Conservation (phyloP, 1,140 invertebrate species). For the Drosophila melanica region DNA sequence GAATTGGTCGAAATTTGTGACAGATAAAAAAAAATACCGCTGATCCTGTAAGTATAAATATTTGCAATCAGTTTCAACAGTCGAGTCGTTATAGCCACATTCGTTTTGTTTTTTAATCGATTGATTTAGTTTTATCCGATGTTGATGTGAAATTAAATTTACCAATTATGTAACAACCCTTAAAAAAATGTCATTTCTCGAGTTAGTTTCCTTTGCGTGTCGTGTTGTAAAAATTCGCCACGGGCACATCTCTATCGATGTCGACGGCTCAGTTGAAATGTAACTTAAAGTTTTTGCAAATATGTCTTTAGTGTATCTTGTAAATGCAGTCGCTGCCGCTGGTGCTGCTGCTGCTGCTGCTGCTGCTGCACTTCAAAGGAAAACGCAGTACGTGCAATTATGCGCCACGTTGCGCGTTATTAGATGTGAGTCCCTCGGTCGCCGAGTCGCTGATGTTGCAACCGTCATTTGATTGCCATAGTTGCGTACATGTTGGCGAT, state of each 20-base stretch:
- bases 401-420: constrained; percentile 69
- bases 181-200: too few relatives aligned
- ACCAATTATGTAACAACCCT: too few relatives aligned
- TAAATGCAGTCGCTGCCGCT: constrained; percentile 12
- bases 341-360: constrained; percentile 16
- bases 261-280: constrained; percentile 48
- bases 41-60: too few relatives aligned
- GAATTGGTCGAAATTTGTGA: too few relatives aligned
- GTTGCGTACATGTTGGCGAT: constrained; percentile 63
- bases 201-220: too few relatives aligned
- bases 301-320: constrained; percentile 51
- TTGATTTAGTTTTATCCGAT: too few relatives aligned
- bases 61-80: too few relatives aligned
- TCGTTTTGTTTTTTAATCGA: too few relatives aligned
- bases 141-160: too few relatives aligned
- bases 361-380: constrained; percentile 64
- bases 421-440: constrained; percentile 60
- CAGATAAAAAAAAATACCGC: too few relatives aligned
- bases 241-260: neutral
- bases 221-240: neutral
- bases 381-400: constrained; percentile 72
- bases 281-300: constrained; percentile 57
- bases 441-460: constrained; percentile 52
- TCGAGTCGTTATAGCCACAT: too few relatives aligned
- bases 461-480: constrained; percentile 59